A percentile compares a stretch with the other conserved stretches of the same genome.
Evolutionary conservation across 1,140 invertebrate genomes (phyloP).

Genomic region (Rhizoglyphus robini): DNA sequence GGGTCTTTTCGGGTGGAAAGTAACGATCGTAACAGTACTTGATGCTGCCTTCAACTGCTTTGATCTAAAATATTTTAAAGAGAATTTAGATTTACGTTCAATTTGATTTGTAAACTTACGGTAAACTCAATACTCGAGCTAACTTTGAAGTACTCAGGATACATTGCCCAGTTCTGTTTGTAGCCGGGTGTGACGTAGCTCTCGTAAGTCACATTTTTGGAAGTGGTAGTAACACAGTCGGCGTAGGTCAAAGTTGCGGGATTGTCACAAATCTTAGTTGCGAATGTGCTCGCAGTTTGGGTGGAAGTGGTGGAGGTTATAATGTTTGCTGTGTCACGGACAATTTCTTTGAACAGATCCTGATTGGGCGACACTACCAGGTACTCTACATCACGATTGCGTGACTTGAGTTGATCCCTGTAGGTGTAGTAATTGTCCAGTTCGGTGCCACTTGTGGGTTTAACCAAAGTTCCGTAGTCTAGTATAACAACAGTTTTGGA

Average conservation of each 20-base stretch:
- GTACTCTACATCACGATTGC: not conserved
- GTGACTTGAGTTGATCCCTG: not conserved
- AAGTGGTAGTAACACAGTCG: constrained; percentile 1
- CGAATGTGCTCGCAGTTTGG: not conserved
- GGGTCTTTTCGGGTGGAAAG: constrained; percentile 5
- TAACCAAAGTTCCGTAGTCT: not conserved
- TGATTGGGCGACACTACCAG: not conserved
- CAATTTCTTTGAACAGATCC: constrained; percentile 3
- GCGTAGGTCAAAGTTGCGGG: constrained; percentile 21
- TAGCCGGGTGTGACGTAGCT: constrained; percentile 17
- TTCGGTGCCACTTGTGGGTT: not conserved
- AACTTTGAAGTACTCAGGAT: constrained; percentile 21
- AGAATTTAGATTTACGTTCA: too few relatives aligned
- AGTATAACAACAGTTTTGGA: constrained; percentile 13
- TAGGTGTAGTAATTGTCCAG: constrained; percentile 1
- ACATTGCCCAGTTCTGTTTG: constrained; percentile 22
- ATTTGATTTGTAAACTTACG: not conserved
- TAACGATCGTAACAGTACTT: constrained; percentile 11
- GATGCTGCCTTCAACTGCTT: constrained; percentile 8
- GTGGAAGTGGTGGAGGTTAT: not conserved
- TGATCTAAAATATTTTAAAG: not conserved
- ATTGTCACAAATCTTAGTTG: constrained; percentile 20
- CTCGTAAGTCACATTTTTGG: not conserved
- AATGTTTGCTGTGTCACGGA: not conserved
- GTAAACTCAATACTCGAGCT: constrained; percentile 17